Evolutionary conservation across 2,888 invertebrate species (phyloP).

Genomic region (Eustalomyia histrio): DNA sequence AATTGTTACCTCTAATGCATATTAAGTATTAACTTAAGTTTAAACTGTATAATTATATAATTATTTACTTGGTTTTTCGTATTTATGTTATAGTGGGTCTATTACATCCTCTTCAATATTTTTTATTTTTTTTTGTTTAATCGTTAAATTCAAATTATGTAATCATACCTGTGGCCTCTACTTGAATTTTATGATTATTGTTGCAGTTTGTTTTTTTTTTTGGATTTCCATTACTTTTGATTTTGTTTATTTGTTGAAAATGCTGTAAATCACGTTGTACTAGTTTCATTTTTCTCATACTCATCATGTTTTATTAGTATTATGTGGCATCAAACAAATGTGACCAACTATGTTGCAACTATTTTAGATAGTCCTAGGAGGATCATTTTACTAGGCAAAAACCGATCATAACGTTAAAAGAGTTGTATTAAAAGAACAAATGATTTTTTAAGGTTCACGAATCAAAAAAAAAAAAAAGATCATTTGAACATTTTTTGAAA

Average conservation of each 20-base stretch:
- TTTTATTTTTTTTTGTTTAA: too few species aligned
- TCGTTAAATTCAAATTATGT: constrained; percentile 52
- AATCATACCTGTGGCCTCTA: constrained; percentile 60
- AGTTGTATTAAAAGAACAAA: too few species aligned
- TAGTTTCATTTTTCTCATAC: constrained; percentile 38
- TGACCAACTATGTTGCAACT: constrained; percentile 9
- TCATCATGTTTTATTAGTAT: constrained; percentile 13
- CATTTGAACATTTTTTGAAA: too few species aligned
- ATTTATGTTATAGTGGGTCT: background rate
- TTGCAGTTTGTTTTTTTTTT: constrained; percentile 41
- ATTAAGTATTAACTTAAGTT: constrained; percentile 48
- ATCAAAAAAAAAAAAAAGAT: too few species aligned
- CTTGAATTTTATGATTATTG: constrained; percentile 45
- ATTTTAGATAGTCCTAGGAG: too few species aligned
- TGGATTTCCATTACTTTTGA: constrained; percentile 20
- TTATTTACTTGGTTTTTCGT: background rate
- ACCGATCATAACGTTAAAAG: too few species aligned
- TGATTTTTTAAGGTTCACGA: too few species aligned
- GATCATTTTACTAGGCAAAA: too few species aligned
- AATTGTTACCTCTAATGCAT: constrained; percentile 55
- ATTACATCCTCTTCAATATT: constrained; percentile 9
- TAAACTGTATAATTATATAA: background rate
- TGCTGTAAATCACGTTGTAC: constrained; percentile 60
- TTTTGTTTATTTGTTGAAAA: constrained; percentile 28
- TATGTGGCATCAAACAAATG: background rate